Percentiles rank a stretch among this genome's conserved stretches.
Conservation (phyloP, 2,113 vertebrate genomes). For the Sterna hirundo region DNA sequence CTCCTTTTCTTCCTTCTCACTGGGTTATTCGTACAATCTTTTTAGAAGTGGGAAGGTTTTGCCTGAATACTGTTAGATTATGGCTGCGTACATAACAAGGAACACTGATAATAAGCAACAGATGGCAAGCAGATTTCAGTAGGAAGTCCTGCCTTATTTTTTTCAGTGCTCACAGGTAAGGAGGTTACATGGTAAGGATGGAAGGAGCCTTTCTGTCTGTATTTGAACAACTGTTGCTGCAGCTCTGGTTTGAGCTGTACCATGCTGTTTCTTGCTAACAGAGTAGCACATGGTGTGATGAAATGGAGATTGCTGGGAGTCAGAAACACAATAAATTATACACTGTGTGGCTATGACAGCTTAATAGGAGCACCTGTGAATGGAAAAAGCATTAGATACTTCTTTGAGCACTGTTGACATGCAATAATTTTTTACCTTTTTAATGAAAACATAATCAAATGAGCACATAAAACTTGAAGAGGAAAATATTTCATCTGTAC, state of each 20-base stretch:
- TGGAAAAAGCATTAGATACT: constrained; percentile 7
- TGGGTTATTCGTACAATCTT: background rate
- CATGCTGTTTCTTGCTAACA: background rate
- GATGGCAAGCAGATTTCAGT: background rate
- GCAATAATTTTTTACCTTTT: background rate
- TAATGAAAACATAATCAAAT: constrained; percentile 1
- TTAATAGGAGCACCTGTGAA: background rate
- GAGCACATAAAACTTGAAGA: background rate
- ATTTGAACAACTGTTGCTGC: background rate
- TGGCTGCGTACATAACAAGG: background rate
- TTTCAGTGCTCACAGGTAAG: constrained; percentile 63
- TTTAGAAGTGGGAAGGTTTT: background rate
- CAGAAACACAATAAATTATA: background rate
- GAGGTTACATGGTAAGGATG: background rate
- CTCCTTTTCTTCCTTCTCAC: constrained; percentile 12
- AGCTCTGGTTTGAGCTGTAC: background rate
- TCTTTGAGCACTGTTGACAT: background rate
- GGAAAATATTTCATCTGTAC: background rate
- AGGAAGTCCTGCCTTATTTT: background rate
- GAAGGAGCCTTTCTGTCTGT: background rate
- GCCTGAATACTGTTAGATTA: background rate
- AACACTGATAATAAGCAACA: background rate
- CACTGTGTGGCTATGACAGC: background rate
- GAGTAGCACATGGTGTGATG: background rate
- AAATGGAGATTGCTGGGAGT: background rate